Evolutionary conservation across 2,888 invertebrate species (phyloP).

Genomic region (Calliopum simillimum): DNA sequence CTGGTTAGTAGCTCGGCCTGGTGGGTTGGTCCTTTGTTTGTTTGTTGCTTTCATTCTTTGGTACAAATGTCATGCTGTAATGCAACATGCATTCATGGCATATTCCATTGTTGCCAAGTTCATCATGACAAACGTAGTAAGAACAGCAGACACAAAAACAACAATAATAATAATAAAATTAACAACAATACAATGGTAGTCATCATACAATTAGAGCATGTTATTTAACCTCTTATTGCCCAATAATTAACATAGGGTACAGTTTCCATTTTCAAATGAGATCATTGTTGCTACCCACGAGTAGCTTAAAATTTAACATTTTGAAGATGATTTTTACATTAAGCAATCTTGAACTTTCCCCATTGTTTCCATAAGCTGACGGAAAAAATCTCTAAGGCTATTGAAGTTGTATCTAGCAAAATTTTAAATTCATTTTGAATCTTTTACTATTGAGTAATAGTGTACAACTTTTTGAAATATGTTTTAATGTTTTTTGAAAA

Average conservation of each 20-base stretch:
- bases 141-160: not conserved
- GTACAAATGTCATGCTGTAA: conserved; percentile 5
- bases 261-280: too few species aligned
- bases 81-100: conserved; percentile 17
- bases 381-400: too few species aligned
- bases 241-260: not conserved
- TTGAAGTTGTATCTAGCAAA: too few species aligned
- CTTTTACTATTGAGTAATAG: too few species aligned
- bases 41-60: not conserved
- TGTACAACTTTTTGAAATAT: too few species aligned
- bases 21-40: not conserved
- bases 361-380: too few species aligned
- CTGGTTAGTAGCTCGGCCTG: not conserved
- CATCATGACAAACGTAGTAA: conserved; percentile 7
- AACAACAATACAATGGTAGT: not conserved
- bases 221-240: conserved; percentile 7
- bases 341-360: too few species aligned
- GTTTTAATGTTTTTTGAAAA: too few species aligned
- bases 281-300: too few species aligned
- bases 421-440: too few species aligned
- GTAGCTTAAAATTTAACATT: too few species aligned
- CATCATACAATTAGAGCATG: conserved; percentile 1
- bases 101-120: conserved; percentile 2
- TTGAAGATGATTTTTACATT: too few species aligned
- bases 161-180: conserved; percentile 6